Percentiles rank a stretch among this genome's conserved stretches.
Conservation (phyloP, 2,113 vertebrate genomes). For the Panthera tigris region DNA sequence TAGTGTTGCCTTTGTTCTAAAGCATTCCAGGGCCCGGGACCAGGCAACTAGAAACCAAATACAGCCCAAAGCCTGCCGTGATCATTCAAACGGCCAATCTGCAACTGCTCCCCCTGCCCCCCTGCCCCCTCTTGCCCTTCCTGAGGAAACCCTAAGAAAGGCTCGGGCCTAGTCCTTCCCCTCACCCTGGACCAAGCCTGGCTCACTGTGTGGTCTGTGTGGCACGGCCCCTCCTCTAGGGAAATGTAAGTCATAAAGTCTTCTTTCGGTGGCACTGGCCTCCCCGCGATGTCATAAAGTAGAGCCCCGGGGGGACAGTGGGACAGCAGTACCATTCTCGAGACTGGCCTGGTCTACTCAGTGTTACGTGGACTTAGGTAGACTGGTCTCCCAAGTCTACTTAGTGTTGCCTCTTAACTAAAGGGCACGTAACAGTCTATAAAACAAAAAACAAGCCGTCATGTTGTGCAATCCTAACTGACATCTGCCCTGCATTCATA, state of each 20-base stretch:
- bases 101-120: rapidly evolving
- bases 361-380: too few species aligned
- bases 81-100: rapidly evolving
- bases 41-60: not conserved
- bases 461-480: rapidly evolving
- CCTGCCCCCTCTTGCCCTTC: not conserved
- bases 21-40: not conserved
- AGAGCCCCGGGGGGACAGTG: not conserved
- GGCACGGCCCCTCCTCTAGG: rapidly evolving
- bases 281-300: not conserved
- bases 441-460: too few species aligned
- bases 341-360: not conserved
- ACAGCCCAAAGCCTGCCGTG: not conserved
- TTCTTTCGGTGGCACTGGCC: not conserved
- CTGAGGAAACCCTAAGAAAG: too few species aligned
- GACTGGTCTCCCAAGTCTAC: too few species aligned
- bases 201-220: rapidly evolving
- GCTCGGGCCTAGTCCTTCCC: not conserved
- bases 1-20: not conserved
- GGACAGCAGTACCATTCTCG: not conserved
- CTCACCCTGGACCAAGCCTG: too few species aligned
- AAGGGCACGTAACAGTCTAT: rapidly evolving
- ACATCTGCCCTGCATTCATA: rapidly evolving
- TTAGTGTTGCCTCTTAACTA: not conserved
- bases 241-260: rapidly evolving